phyloP scores from a whole-genome alignment of 2,888 invertebrate species.

The Alloscopus bannaensis region DNA sequence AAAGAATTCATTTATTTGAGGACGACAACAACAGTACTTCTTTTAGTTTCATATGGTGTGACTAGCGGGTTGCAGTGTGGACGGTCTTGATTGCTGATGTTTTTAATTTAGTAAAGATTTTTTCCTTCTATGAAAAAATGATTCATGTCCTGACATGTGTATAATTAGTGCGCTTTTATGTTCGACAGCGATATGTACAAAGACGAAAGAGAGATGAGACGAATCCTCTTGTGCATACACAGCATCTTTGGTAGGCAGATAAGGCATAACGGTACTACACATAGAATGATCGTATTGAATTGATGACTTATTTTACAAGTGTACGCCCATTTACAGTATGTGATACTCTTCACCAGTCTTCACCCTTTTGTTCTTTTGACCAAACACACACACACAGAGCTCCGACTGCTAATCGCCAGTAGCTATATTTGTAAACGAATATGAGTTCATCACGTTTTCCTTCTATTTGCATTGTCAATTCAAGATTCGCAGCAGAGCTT shows the following conservation, averaged over 20 bases:
- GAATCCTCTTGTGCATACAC: background rate
- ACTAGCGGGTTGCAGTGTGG: no score
- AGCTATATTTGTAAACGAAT: no score
- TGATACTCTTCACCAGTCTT: background rate
- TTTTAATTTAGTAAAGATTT: slow-evolving; percentile 6
- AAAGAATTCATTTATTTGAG: background rate
- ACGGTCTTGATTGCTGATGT: no score
- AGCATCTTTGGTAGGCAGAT: background rate
- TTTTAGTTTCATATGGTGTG: slow-evolving; percentile 19
- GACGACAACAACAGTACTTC: background rate
- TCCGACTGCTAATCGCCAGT: no score
- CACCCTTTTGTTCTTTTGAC: background rate
- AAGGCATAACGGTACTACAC: slow-evolving; percentile 9
- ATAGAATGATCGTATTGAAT: slow-evolving; percentile 1
- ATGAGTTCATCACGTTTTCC: no score
- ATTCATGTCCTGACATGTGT: slow-evolving; percentile 26
- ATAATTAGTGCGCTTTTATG: slow-evolving; percentile 27
- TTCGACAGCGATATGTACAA: background rate
- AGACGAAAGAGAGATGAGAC: background rate
- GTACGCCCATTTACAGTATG: slow-evolving; percentile 8
- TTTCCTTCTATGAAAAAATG: background rate
- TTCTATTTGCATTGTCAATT: no score
- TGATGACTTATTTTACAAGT: background rate
- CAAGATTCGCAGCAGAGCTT: no score
- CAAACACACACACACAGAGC: no score